A percentile compares a stretch with the other conserved stretches of the same genome.
Conservation (phyloP, 2,797 vertebrate species). For the Argentina silus region DNA sequence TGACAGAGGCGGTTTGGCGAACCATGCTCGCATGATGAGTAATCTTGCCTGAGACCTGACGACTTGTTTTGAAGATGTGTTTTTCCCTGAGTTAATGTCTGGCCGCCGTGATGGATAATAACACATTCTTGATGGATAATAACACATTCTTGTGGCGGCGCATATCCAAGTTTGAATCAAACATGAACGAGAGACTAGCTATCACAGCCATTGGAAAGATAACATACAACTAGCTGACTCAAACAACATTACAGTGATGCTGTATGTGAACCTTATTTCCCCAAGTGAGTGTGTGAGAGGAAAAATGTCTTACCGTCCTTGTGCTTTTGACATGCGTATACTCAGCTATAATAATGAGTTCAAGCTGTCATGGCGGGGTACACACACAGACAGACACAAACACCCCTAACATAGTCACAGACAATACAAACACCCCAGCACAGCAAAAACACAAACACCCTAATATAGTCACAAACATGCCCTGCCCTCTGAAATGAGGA, state of each 20-base stretch:
- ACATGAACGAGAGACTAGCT: not conserved
- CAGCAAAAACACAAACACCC: too few relatives aligned
- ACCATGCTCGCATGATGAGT: too few relatives aligned
- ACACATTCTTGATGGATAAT: too few relatives aligned
- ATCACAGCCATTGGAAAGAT: not conserved
- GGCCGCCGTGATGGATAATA: too few relatives aligned
- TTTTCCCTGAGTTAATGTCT: too few relatives aligned
- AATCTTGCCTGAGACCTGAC: too few relatives aligned
- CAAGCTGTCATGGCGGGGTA: slow-evolving; percentile 25
- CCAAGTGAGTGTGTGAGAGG: not conserved
- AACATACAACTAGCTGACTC: not conserved
- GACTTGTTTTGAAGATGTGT: too few relatives aligned
- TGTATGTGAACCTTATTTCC: not conserved
- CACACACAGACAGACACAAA: slow-evolving; percentile 10
- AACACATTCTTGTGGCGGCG: not conserved
- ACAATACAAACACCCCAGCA: not conserved
- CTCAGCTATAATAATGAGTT: slow-evolving; percentile 27
- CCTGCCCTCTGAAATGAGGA: not conserved
- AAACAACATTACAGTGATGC: not conserved
- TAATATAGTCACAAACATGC: not conserved
- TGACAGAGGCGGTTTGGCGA: too few relatives aligned
- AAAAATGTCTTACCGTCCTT: slow-evolving; percentile 5
- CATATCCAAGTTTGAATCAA: not conserved
- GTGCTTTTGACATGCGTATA: too few relatives aligned
- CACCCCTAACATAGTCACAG: not conserved